Evolutionary conservation across 1,140 invertebrate species (phyloP), one percentile per base, ranked within the genome.

Genomic region (Pinna nobilis): DNA sequence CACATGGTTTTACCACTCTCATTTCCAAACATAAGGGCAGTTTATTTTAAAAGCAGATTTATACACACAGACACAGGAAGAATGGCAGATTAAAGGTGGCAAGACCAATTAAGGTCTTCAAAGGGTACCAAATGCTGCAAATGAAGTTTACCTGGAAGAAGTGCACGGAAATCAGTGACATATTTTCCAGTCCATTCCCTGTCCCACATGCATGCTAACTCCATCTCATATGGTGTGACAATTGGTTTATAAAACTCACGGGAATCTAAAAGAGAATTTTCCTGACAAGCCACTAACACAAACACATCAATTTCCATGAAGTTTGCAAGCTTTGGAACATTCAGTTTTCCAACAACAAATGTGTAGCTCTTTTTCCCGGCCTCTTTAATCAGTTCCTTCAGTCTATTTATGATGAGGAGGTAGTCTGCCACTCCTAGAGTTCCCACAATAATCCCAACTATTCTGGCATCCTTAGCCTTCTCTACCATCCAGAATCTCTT

Each of bases 271-370:
- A 97, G 89, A 20, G 89, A 88, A 87, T 94, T 96, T 88, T 98
- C 95, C 18, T 96, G 92, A 89, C 97, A 99, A 0, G 95, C 93
- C 76, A 98, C 93, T 59, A 96, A 90, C 3, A 98, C 94, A 91
- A 96, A 98, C 53, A 95, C 92, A 87, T 98, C 96, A 60, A 98
- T 93, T 90, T 97, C 95, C 63, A 94, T 92, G 89, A 97, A 96
- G 90, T 99, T 99, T 0, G 96, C 96, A 66, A 99, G 88, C 89
- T 99, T 99, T 1, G 94, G 93, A 49, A 94, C 93, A 91, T 96
- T 98, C 20, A 96, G 93, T 89, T 97, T 97, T 2, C 97, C 97
- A 63, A 98, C 94, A 35, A 94, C 94, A 51, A 98, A 92, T n/a
- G 95, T 93, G 82, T 98, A 98, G 63, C 92, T 93, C 83, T 95